Evolutionary conservation across 2,113 vertebrate genomes (phyloP).

Genomic region (Xenus cinereus): DNA sequence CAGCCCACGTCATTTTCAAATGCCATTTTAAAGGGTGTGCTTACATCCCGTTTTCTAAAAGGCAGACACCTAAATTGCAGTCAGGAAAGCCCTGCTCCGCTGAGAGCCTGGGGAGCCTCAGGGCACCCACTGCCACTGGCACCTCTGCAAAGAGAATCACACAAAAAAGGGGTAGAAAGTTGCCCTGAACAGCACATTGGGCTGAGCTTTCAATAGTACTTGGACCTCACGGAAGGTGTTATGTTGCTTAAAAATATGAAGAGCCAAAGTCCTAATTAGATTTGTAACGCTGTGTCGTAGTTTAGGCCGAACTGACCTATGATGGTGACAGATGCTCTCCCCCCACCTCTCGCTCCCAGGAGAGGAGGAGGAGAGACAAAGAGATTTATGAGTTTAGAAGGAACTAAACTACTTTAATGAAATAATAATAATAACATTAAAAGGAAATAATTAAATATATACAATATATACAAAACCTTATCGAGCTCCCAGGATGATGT

Average conservation of each 20-base stretch:
- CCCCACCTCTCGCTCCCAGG: too few relatives aligned
- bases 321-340: too few relatives aligned
- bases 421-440: too few relatives aligned
- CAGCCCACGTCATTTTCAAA: not conserved
- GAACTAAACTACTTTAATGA: too few relatives aligned
- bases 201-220: not conserved
- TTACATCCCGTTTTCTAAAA: not conserved
- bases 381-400: too few relatives aligned
- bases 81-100: not conserved
- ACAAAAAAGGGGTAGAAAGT: not conserved
- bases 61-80: not conserved
- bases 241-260: not conserved
- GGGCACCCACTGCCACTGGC: not conserved
- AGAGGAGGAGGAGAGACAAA: too few relatives aligned
- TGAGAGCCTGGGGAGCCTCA: fast-evolving
- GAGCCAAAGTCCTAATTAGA: not conserved
- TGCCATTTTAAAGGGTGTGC: not conserved
- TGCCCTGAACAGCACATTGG: not conserved
- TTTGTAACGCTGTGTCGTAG: not conserved
- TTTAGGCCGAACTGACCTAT: too few relatives aligned
- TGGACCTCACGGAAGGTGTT: not conserved
- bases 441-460: too few relatives aligned
- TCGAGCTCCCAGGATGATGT: too few relatives aligned
- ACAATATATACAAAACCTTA: too few relatives aligned
- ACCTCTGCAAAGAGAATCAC: not conserved